These are phyloP conservation scores for Paelopatides confundens DNA, from an alignment of 53 echinoderm and acorn worm genomes.

Conservation along the genomic window DNA sequence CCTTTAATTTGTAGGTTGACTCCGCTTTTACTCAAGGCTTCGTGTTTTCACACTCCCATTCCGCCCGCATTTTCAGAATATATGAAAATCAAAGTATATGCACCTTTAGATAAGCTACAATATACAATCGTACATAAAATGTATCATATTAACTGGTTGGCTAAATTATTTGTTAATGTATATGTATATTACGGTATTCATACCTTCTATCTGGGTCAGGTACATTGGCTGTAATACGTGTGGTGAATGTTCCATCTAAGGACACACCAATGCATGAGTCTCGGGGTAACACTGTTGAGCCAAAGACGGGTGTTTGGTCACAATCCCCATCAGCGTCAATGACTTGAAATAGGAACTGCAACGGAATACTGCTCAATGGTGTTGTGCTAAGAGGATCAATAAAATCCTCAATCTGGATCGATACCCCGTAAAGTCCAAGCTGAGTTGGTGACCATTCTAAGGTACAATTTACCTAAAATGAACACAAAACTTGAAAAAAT, in stretches of 20 bases:
- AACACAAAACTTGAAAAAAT: background rate
- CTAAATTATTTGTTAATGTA: too few species aligned
- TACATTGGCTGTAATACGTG: background rate
- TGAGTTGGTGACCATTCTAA: conserved; percentile 4
- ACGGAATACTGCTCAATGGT: conserved; percentile 13
- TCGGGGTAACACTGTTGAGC: background rate
- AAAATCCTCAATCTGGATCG: conserved; percentile 22
- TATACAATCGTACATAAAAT: too few species aligned
- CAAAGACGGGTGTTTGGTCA: conserved; percentile 2
- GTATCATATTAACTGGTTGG: too few species aligned
- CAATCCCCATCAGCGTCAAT: background rate
- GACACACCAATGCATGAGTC: conserved; percentile 16
- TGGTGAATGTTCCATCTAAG: background rate
- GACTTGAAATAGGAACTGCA: conserved; percentile 20
- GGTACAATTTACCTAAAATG: background rate
- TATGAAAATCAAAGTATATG: too few species aligned
- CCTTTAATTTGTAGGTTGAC: too few species aligned
- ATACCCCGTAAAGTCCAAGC: background rate
- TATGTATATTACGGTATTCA: too few species aligned
- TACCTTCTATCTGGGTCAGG: background rate
- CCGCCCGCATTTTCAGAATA: too few species aligned
- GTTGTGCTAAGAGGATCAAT: background rate
- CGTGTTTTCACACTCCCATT: too few species aligned
- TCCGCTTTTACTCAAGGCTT: too few species aligned
- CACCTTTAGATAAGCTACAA: too few species aligned